Base-by-base conservation (phyloP, 2,113 vertebrate species). In the Proteles cristata region DNA sequence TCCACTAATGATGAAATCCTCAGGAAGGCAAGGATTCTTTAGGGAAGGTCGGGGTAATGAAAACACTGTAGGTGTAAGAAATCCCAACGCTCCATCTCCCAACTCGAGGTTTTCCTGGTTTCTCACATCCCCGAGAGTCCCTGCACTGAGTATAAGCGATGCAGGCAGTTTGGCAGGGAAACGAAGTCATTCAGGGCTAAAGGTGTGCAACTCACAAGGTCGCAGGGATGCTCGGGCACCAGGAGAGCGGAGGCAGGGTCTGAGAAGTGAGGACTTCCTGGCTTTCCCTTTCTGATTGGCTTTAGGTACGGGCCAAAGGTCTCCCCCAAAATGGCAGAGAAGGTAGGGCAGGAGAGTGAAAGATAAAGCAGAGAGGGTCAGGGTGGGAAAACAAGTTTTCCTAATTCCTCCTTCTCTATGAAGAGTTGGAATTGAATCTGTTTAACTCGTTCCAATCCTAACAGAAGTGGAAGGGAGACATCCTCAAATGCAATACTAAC, bases 391-490 rank as follows among this genome's bases (percentile, higher is more conserved):
- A 45, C 2, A 43, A 90, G 69, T 84, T 61, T 90, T 87, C 79
- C 45, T 80, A 61, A 65, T 69, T 50, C 55, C 50, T 28, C 7
- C 31, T 94, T 80, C 69, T 74, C 55, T 31, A 0, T 50, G 10
- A 50, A 45, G 76, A 92, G 76, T 66, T 96, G 79, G 33, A 90
- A 77, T 16, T 7, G 3, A 79, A 31, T 61, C 58, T 45, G 48
- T 48, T 93, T 43, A 90, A 58, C 43, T 58, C 48, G 50, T 69
- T 55, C 39, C 63, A 19, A 26, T 9, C 76, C 68, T 77, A 71
- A 3, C 0, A 0, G 0, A 85, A 58, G 12, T 0, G 4, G 35
- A 15, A 35, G 76, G 6, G 28, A 74, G 43, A 1, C 61, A 26
- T 21, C 63, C 31, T 16, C 19, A 43, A 43, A 43, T 33, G 19